A percentile compares a stretch with the other conserved stretches of the same genome.
phyloP scores from a whole-genome alignment of 2,113 vertebrate species.

The Periophthalmodon schlosseri region DNA sequence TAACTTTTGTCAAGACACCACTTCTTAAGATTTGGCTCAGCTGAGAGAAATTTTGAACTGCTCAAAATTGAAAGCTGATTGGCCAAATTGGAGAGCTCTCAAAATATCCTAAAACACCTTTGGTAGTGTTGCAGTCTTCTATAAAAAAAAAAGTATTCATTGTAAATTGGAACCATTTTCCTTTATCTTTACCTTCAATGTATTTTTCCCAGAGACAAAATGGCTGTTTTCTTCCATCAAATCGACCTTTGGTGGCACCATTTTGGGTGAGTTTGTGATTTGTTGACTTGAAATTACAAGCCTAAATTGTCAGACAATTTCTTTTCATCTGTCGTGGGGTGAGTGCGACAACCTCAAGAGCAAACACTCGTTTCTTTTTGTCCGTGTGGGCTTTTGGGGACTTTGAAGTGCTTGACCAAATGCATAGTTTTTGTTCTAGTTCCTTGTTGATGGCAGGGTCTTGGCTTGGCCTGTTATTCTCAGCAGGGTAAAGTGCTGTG shows the following conservation, averaged over 20 bases:
- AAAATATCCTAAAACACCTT: neutral
- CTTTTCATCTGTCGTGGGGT: conserved; percentile 47
- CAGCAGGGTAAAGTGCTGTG: conserved; percentile 18
- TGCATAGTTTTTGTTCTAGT: conserved; percentile 40
- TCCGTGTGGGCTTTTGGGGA: conserved; percentile 14
- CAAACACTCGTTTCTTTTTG: conserved; percentile 46
- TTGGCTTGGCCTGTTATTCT: conserved; percentile 27
- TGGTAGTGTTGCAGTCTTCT: neutral
- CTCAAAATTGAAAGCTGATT: neutral
- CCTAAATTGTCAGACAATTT: conserved; percentile 26
- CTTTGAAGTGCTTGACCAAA: conserved; percentile 39
- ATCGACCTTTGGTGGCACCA: conserved; percentile 33
- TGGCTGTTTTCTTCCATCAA: conserved; percentile 43
- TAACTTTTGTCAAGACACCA: neutral
- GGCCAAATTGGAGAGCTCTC: neutral
- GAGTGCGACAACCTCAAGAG: conserved; percentile 41
- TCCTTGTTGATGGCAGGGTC: conserved; percentile 23
- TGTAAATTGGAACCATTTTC: neutral
- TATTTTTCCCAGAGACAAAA: conserved; percentile 9
- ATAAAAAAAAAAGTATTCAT: neutral
- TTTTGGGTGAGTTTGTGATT: conserved; percentile 50
- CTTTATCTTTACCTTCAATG: neutral
- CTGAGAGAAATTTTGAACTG: neutral
- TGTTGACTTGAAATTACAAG: conserved; percentile 35
- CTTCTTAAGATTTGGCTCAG: neutral